phyloP scores from a whole-genome alignment of 1,140 invertebrate species.

The Drosophila funebris region DNA sequence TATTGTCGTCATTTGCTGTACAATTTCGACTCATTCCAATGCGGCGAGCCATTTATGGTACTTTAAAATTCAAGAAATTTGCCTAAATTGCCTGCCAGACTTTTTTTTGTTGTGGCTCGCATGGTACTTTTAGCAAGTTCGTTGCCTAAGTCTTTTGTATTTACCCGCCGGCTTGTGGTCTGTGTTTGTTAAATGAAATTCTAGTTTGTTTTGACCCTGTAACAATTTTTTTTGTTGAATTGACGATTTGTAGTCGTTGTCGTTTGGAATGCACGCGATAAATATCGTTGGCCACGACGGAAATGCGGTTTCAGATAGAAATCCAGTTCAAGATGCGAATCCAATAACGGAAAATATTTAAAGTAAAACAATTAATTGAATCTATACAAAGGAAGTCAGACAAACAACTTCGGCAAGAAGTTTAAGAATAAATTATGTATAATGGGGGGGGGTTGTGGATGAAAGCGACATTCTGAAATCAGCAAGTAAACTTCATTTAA shows the following conservation, averaged over 20 bases:
- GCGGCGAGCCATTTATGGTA: slow-evolving; percentile 50
- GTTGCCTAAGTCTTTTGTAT: slow-evolving; percentile 75
- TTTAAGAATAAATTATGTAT: too few relatives aligned
- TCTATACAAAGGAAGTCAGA: too few relatives aligned
- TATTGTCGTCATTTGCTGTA: slow-evolving; percentile 59
- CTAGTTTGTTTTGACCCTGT: slow-evolving; percentile 71
- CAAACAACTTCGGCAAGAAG: too few relatives aligned
- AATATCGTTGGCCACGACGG: slow-evolving; percentile 26
- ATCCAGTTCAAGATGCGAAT: slow-evolving; percentile 8
- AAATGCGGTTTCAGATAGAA: slow-evolving; percentile 42
- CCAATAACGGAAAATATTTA: not conserved
- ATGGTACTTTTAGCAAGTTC: slow-evolving; percentile 58
- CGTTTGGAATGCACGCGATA: slow-evolving; percentile 45
- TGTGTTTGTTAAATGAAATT: slow-evolving; percentile 63
- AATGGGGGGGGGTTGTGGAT: too few relatives aligned
- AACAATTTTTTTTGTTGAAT: slow-evolving; percentile 61
- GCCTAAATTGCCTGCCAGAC: slow-evolving; percentile 56
- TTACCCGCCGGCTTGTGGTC: slow-evolving; percentile 22
- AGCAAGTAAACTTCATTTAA: too few relatives aligned
- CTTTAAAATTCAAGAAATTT: slow-evolving; percentile 71
- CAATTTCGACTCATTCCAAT: slow-evolving; percentile 57
- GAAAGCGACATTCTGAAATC: too few relatives aligned
- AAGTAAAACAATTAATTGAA: too few relatives aligned
- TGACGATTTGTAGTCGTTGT: slow-evolving; percentile 34
- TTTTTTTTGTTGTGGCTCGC: slow-evolving; percentile 6